phyloP scores from a whole-genome alignment of 2,888 invertebrate species.

The Uropetala carovei region DNA sequence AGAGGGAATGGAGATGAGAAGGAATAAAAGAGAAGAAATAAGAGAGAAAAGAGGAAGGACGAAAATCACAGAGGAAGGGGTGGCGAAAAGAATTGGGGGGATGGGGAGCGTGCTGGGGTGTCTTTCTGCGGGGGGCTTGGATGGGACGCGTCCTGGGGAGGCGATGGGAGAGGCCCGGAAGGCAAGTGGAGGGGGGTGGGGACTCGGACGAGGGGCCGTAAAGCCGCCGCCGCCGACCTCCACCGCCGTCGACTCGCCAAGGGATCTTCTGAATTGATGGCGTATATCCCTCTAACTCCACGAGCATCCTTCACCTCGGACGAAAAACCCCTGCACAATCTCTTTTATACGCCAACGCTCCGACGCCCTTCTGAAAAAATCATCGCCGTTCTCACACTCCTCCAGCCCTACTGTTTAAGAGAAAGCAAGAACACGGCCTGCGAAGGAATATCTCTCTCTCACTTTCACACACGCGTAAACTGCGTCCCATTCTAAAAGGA shows the following conservation, averaged over 20 bases:
- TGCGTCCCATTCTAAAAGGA: too few relatives aligned
- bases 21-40: neutral
- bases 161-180: constrained; percentile 9
- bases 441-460: too few relatives aligned
- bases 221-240: constrained; percentile 43
- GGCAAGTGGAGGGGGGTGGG: neutral
- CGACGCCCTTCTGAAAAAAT: constrained; percentile 28
- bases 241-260: constrained; percentile 39
- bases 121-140: constrained; percentile 16
- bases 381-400: constrained; percentile 13
- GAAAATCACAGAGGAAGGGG: neutral
- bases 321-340: constrained; percentile 35
- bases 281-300: constrained; percentile 6
- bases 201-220: neutral
- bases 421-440: neutral
- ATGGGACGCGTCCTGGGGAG: neutral
- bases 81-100: neutral
- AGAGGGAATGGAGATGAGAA: neutral
- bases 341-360: constrained; percentile 20
- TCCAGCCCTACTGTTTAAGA: neutral
- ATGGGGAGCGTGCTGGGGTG: neutral
- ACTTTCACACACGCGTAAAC: too few relatives aligned
- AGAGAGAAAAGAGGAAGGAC: neutral
- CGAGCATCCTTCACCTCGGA: constrained; percentile 42
- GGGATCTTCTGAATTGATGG: constrained; percentile 61